Percentiles rank a stretch among this genome's conserved stretches.
Conservation (phyloP, 1,140 invertebrate species). For the Drosophila tani region DNA sequence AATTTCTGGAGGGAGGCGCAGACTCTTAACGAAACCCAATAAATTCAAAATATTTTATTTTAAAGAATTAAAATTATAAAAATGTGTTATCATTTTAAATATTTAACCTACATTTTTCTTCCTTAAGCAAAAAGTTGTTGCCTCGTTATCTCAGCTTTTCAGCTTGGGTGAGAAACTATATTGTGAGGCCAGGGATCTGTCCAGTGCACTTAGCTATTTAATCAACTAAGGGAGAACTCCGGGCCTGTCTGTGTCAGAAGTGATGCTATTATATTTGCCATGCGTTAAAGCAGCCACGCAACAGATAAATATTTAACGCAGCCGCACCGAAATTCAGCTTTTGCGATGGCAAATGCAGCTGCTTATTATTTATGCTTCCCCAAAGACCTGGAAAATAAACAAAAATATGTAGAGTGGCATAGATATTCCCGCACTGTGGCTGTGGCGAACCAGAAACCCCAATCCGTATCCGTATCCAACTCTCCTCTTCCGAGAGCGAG, state of each 20-base stretch:
- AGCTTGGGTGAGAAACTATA: no score
- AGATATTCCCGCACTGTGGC: conserved; percentile 38
- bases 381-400: conserved; percentile 45
- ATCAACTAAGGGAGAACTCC: conserved; percentile 2
- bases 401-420: conserved; percentile 30
- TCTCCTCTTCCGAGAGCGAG: conserved; percentile 3
- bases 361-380: conserved; percentile 53
- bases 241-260: not conserved
- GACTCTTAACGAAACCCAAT: no score
- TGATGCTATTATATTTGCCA: conserved; percentile 11
- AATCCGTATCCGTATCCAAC: conserved; percentile 36
- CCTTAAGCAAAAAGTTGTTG: no score
- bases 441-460: conserved; percentile 50
- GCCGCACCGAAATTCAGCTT: conserved; percentile 28
- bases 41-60: no score
- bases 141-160: not conserved
- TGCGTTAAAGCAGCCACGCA: conserved; percentile 17
- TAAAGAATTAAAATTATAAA: no score
- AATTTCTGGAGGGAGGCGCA: no score
- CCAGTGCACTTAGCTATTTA: conserved; percentile 15
- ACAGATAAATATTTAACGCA: conserved; percentile 61
- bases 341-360: conserved; percentile 49
- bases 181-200: not conserved
- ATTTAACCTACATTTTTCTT: no score
- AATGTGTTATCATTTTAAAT: no score